Evolutionary conservation across 2,113 vertebrate species (phyloP).

Genomic region (Gambusia affinis): DNA sequence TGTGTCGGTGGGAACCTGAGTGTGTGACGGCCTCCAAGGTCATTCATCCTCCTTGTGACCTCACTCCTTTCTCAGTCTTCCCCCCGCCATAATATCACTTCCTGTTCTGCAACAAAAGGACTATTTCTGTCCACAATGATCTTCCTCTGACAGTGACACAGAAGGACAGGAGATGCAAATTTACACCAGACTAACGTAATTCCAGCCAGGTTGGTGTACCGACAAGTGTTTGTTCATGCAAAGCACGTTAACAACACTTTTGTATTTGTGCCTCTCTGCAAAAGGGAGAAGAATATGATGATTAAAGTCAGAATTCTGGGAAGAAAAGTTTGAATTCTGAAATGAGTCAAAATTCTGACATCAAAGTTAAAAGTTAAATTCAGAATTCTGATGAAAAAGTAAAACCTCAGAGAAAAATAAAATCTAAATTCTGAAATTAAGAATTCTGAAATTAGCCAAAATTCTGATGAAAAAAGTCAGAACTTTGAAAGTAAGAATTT

Average conservation of each 20-base stretch:
- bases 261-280: neutral
- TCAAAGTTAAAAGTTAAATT: no score
- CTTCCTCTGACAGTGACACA: constrained; percentile 84
- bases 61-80: constrained; percentile 85
- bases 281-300: neutral
- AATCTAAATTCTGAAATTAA: neutral
- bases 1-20: constrained; percentile 47
- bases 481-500: no score
- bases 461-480: no score
- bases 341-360: neutral
- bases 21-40: constrained; percentile 82
- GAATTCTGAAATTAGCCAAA: neutral
- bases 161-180: constrained; percentile 40
- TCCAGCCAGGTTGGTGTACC: neutral
- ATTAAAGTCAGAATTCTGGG: neutral
- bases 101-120: constrained; percentile 86
- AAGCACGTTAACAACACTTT: neutral
- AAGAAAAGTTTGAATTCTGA: neutral
- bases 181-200: neutral
- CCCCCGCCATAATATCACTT: constrained; percentile 87
- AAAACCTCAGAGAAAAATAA: no score
- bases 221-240: neutral
- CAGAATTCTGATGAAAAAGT: no score
- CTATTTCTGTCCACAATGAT: constrained; percentile 95
- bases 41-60: constrained; percentile 83